Percentiles rank a stretch among this genome's conserved stretches.
phyloP scores from a whole-genome alignment of 2,113 vertebrate species.

The Chaetops frenatus region DNA sequence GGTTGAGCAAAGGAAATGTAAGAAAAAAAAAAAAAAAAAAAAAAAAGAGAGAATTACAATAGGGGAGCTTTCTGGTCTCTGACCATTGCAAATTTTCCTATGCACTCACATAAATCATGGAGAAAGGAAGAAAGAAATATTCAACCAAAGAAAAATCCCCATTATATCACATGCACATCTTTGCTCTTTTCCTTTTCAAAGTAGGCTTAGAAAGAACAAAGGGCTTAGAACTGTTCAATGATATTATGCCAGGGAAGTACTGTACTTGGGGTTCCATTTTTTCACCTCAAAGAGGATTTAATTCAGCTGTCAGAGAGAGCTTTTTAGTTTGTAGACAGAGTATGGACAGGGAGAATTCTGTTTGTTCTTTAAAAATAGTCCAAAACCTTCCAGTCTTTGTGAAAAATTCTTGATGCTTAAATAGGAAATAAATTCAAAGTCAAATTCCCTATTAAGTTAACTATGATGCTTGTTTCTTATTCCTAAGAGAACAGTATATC shows the following conservation, averaged over 20 bases:
- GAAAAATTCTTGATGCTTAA: slow-evolving; percentile 70
- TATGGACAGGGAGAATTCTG: slow-evolving; percentile 62
- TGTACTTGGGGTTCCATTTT: slow-evolving; percentile 71
- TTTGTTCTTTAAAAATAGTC: slow-evolving; percentile 77
- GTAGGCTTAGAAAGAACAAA: slow-evolving; percentile 71
- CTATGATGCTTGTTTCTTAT: slow-evolving; percentile 67
- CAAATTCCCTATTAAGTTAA: slow-evolving; percentile 69
- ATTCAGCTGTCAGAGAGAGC: slow-evolving; percentile 66
- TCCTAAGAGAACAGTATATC: slow-evolving; percentile 66
- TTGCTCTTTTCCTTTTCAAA: slow-evolving; percentile 65
- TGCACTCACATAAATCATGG: slow-evolving; percentile 19
- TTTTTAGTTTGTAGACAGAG: slow-evolving; percentile 69
- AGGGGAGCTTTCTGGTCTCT: slow-evolving; percentile 26
- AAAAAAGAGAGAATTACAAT: neutral
- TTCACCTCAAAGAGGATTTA: slow-evolving; percentile 70
- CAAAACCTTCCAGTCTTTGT: slow-evolving; percentile 70
- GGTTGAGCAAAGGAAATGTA: neutral
- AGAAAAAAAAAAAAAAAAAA: neutral
- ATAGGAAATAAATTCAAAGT: slow-evolving; percentile 76
- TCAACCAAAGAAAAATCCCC: slow-evolving; percentile 43
- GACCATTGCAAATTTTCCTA: slow-evolving; percentile 47
- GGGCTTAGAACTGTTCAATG: slow-evolving; percentile 62
- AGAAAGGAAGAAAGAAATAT: slow-evolving; percentile 33
- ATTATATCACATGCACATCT: slow-evolving; percentile 69
- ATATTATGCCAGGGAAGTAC: slow-evolving; percentile 64